Evolutionary conservation across 2,888 invertebrate genomes (phyloP), one percentile per base, ranked within the genome.

Genomic region (Caenorhabditis auriculariae): DNA sequence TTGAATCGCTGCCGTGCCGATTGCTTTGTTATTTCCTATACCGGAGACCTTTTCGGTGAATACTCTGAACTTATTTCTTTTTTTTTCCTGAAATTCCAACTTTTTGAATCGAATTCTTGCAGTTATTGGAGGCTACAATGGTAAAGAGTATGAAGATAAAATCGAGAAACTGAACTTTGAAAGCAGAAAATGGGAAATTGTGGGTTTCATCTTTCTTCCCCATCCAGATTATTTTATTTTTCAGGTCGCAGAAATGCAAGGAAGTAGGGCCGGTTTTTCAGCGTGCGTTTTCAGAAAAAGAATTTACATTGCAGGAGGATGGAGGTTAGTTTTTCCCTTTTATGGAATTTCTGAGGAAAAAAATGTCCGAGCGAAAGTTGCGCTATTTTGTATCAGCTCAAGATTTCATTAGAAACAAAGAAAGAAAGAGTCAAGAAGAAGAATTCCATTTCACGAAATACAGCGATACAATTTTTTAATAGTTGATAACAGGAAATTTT

Each of bases 101-200:
- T 32, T 12, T 9, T n/a, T 32, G n/a, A n/a, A 32, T 12, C 35
- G n/a, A 32, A n/a, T n/a, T n/a, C 9, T 47, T 47, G 4, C 47
- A 47, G 47, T 47, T 3, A 21, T 47, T n/a, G 49, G 49, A 24
- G 49, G 49, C 9, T 49, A n/a, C 39, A 39, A 49, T 5, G 39
- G 49, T 17, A 39, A 26, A 3, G 24, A 15, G 19, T 39, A 49
- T 21, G 49, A 39, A 15, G 19, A 24, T 4, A n/a, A 4, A 23
- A 39, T 49, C 12, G 49, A 49, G 17, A 39, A 7, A 21, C 9
- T 27, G 2, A 12, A 37, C 15, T 26, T 6, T n/a, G 4, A 12
- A 7, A n/a, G 6, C 7, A 9, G 37, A 4, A 12, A 32, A 6
- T 49, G 35, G 23, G 38, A 38, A 28, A 17, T 17, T 6, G 15